Conservation (phyloP, 1,140 invertebrate genomes). For the Amphibalanus amphitrite region DNA sequence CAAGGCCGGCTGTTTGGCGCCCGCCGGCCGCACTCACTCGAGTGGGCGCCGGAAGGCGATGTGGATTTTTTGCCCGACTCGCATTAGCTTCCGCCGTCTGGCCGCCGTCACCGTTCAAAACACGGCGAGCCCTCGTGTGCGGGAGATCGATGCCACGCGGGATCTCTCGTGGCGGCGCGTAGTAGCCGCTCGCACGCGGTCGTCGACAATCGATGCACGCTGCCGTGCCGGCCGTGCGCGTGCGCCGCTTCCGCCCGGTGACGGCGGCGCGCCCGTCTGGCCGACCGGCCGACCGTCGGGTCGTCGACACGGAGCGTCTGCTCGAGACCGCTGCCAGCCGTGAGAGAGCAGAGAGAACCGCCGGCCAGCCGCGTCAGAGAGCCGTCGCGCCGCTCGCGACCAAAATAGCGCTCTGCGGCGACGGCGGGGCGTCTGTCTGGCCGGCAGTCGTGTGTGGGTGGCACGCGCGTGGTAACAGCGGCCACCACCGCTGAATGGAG, state of each 20-base stretch:
- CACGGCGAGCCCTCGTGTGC: neutral
- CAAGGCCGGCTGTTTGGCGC: neutral
- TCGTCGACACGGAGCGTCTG: neutral
- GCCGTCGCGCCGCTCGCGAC: neutral
- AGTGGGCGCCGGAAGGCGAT: too few relatives aligned
- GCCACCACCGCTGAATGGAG: neutral
- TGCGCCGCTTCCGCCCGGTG: neutral
- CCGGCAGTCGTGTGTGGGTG: too few relatives aligned
- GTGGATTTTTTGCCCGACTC: too few relatives aligned
- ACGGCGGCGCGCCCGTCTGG: neutral
- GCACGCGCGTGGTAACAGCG: neutral
- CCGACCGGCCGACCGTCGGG: neutral
- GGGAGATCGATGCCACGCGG: neutral
- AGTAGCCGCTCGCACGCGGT: neutral
- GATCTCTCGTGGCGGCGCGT: neutral
- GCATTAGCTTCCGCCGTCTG: too few relatives aligned
- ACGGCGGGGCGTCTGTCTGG: neutral
- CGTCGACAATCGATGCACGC: neutral
- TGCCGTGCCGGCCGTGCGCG: too few relatives aligned
- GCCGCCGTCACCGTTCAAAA: too few relatives aligned
- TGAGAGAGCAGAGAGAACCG: neutral
- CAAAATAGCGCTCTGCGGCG: neutral
- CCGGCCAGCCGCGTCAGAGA: neutral
- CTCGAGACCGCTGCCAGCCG: too few relatives aligned
- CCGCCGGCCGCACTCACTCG: too few relatives aligned